These are phyloP conservation scores for Gryon sp. DNA, from an alignment of 1,140 invertebrate species.

Conservation along the genomic window DNA sequence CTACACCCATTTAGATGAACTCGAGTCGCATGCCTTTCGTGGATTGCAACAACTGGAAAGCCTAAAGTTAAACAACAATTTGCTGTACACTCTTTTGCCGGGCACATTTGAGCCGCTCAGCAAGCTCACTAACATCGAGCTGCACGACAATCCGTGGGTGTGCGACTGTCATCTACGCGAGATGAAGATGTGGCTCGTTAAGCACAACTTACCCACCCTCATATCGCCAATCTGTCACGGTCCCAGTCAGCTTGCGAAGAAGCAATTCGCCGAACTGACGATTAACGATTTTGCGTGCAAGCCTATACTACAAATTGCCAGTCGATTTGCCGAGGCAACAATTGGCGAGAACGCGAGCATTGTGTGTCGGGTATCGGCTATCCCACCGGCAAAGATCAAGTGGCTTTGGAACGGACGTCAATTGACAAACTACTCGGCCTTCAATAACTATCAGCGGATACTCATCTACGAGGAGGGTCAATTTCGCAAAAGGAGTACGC, in stretches of 20 bases:
- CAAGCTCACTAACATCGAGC: conserved; percentile 89
- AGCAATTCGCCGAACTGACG: conserved; percentile 86
- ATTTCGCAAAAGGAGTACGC: conserved; percentile 85
- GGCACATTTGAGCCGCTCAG: conserved; percentile 86
- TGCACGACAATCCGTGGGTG: conserved; percentile 95
- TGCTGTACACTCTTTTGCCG: conserved; percentile 85
- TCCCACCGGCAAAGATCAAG: conserved; percentile 89
- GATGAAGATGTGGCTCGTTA: conserved; percentile 90
- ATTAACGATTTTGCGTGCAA: conserved; percentile 93
- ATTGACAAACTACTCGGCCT: conserved; percentile 88
- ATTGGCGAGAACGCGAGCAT: conserved; percentile 92
- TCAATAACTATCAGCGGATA: conserved; percentile 89
- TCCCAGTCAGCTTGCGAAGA: conserved; percentile 84
- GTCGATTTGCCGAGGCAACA: conserved; percentile 86
- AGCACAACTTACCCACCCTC: conserved; percentile 89
- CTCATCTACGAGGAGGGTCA: conserved; percentile 88
- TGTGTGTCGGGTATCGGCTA: conserved; percentile 87
- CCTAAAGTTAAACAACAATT: conserved; percentile 90
- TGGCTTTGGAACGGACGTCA: conserved; percentile 93
- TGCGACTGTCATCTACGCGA: conserved; percentile 92
- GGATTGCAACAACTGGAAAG: conserved; percentile 88
- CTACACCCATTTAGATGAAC: conserved; percentile 87
- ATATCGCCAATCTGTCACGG: conserved; percentile 87
- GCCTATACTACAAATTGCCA: conserved; percentile 88
- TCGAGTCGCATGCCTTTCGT: conserved; percentile 88